Percentiles rank a stretch among this genome's conserved stretches.
phyloP scores from a whole-genome alignment of 1,140 invertebrate species.

The Papilio machaon region DNA sequence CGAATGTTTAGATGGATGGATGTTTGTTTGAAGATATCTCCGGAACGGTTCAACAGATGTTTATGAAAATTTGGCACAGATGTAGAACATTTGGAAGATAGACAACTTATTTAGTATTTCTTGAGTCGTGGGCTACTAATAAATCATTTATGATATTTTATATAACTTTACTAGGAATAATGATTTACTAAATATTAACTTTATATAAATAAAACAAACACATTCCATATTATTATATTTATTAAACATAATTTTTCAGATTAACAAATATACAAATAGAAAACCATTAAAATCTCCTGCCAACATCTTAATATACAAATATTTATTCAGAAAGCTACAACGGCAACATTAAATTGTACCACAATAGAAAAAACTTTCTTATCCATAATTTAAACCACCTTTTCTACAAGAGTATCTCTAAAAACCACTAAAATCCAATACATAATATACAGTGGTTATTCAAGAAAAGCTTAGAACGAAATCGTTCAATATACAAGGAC shows the following conservation, averaged over 20 bases:
- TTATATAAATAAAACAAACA: neutral
- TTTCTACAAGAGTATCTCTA: neutral
- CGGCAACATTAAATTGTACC: conserved; percentile 12
- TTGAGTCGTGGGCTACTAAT: no score
- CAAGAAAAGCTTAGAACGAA: conserved; percentile 50
- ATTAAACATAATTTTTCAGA: conserved; percentile 23
- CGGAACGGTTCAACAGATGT: no score
- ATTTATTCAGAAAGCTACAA: conserved; percentile 30
- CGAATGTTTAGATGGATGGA: no score
- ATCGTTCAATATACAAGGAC: conserved; percentile 45
- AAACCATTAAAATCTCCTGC: conserved; percentile 37
- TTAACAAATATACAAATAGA: conserved; percentile 44
- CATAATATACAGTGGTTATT: conserved; percentile 50
- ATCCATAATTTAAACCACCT: conserved; percentile 21
- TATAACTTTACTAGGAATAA: neutral
- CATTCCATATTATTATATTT: conserved; percentile 1
- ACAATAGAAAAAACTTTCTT: conserved; percentile 5
- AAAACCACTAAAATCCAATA: conserved; percentile 24
- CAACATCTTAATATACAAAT: conserved; percentile 34
- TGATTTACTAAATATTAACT: neutral
- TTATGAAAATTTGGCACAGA: no score
- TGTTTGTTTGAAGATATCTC: no score
- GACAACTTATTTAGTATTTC: no score
- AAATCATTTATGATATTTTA: neutral
- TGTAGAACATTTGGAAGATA: no score